phyloP scores from a whole-genome alignment of 1,140 invertebrate genomes.

The Platorchestia sp. region DNA sequence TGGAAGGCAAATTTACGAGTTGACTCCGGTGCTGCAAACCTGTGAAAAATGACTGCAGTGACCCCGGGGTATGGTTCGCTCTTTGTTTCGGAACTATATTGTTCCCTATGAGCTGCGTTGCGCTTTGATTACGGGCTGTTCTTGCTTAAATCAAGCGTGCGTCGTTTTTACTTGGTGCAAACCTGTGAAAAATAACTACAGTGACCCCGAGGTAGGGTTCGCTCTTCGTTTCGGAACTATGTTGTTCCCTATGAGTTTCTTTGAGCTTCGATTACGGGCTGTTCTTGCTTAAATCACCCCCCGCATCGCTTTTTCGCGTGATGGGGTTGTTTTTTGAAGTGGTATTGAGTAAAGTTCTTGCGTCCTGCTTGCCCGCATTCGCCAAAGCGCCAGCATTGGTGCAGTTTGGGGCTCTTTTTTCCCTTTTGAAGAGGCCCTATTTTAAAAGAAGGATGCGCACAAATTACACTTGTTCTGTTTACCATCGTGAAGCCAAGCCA shows the following conservation, averaged over 20 bases:
- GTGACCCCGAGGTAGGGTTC: background rate
- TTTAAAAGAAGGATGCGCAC: background rate
- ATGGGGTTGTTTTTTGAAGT: too few relatives aligned
- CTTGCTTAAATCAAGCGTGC: background rate
- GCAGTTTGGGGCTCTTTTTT: background rate
- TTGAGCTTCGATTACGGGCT: background rate
- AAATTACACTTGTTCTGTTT: background rate
- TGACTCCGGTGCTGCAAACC: background rate
- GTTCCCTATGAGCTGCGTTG: background rate
- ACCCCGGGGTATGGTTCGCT: background rate
- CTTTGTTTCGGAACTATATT: background rate
- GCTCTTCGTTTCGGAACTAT: background rate
- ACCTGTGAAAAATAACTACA: background rate
- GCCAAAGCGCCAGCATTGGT: too few relatives aligned
- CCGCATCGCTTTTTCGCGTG: too few relatives aligned
- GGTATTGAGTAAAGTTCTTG: too few relatives aligned
- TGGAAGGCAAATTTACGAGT: conserved; percentile 45
- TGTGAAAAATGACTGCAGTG: background rate
- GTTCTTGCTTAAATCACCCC: background rate
- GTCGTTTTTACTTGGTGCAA: background rate
- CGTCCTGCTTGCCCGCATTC: too few relatives aligned
- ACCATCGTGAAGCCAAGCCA: background rate
- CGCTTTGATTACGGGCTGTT: background rate
- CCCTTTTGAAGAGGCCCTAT: background rate
- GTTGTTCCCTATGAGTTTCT: background rate